phyloP scores from a whole-genome alignment of 2,113 vertebrate genomes.

The Esox niger region DNA sequence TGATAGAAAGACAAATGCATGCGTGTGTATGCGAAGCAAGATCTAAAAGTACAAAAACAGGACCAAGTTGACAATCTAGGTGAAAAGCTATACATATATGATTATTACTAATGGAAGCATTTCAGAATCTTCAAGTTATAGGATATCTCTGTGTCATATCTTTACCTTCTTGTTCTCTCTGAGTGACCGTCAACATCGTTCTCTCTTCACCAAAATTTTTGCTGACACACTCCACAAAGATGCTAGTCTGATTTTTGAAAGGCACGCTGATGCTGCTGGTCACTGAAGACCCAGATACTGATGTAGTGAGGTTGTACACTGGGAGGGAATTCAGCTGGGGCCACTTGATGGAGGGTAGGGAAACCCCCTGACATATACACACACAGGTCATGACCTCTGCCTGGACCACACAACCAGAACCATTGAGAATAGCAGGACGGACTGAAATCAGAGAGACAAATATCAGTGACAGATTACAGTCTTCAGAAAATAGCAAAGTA shows the following conservation, averaged over 20 bases:
- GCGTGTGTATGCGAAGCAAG: no score
- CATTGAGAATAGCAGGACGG: slow-evolving; percentile 1
- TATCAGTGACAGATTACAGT: no score
- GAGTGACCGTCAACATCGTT: not conserved
- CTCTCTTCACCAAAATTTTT: slow-evolving; percentile 19
- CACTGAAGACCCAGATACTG: slow-evolving; percentile 25
- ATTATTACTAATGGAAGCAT: no score
- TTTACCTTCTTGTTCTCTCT: no score
- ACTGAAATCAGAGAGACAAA: not conserved
- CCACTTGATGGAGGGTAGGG: slow-evolving; percentile 47
- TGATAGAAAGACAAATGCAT: no score
- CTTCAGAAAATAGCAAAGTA: no score
- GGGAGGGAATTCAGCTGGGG: slow-evolving; percentile 22
- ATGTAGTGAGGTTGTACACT: slow-evolving; percentile 14
- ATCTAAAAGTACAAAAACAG: no score
- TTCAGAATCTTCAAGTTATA: no score
- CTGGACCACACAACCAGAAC: slow-evolving; percentile 32
- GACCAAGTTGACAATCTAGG: no score
- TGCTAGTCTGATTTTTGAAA: not conserved
- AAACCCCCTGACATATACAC: slow-evolving; percentile 45
- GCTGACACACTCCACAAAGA: slow-evolving; percentile 35
- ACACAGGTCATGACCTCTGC: slow-evolving; percentile 36
- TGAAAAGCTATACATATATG: no score
- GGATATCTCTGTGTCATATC: no score
- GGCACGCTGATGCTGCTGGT: slow-evolving; percentile 31